phyloP scores from a whole-genome alignment of 2,888 invertebrate genomes.

The Allacma fusca region DNA sequence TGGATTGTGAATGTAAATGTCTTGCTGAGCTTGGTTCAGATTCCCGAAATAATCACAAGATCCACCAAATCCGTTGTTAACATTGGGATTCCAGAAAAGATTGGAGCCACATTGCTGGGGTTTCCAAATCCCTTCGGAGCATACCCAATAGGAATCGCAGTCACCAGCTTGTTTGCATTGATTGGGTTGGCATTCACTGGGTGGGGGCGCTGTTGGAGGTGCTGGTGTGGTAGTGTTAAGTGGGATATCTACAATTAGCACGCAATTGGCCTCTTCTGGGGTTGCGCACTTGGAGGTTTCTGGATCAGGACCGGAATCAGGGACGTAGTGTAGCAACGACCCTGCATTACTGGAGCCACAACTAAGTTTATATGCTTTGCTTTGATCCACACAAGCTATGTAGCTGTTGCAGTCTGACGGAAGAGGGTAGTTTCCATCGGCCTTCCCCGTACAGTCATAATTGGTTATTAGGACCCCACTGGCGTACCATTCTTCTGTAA shows the following conservation, averaged over 20 bases:
- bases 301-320: constrained; percentile 26
- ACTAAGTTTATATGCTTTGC: constrained; percentile 48
- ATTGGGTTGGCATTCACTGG: background rate
- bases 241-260: no score
- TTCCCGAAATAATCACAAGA: constrained; percentile 21
- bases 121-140: background rate
- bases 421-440: constrained; percentile 48
- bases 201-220: background rate
- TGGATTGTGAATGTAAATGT: background rate
- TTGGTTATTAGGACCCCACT: background rate
- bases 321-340: constrained; percentile 26
- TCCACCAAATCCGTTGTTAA: constrained; percentile 5
- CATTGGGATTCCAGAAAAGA: constrained; percentile 27
- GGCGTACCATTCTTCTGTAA: no score
- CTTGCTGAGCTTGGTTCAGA: background rate
- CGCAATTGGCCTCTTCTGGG: background rate
- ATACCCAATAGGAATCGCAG: background rate
- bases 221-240: no score
- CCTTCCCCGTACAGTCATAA: constrained; percentile 47
- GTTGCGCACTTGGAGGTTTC: constrained; percentile 16
- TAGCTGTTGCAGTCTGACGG: constrained; percentile 45
- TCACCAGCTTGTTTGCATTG: background rate
- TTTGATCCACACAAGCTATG: constrained; percentile 47
- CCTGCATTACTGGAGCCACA: constrained; percentile 29
- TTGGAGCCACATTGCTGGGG: background rate